Conservation (phyloP, 2,888 invertebrate genomes). For the Steinernema hermaphroditum region DNA sequence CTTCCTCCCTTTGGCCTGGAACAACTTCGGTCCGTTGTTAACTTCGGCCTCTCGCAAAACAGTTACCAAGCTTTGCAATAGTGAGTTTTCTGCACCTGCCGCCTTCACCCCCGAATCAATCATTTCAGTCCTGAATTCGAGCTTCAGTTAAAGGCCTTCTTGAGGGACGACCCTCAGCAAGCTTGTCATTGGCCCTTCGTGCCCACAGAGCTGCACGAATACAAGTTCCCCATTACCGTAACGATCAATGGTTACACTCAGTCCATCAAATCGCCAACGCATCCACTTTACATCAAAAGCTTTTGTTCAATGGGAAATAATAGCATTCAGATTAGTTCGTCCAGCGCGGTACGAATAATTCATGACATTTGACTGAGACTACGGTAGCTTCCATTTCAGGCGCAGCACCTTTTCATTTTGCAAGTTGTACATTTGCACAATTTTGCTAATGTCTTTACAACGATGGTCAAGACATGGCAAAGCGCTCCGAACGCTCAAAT, state of each 20-base stretch:
- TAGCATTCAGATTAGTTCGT: not conserved
- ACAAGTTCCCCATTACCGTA: not conserved
- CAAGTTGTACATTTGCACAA: not conserved
- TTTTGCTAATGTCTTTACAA: not conserved
- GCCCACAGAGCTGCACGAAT: not conserved
- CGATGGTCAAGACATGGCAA: not conserved
- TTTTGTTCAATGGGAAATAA: not conserved
- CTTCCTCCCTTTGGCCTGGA: not conserved
- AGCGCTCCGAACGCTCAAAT: not conserved
- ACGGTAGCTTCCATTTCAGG: constrained; percentile 16
- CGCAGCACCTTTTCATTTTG: not conserved
- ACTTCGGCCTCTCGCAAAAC: not conserved
- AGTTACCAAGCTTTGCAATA: not conserved
- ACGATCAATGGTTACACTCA: not conserved
- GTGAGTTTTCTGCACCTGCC: not conserved
- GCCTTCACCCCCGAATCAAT: not conserved
- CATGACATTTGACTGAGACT: not conserved
- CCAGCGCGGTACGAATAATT: constrained; percentile 9
- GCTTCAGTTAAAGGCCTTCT: constrained; percentile 1
- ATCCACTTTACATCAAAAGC: constrained; percentile 12
- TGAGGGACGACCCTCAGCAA: not conserved
- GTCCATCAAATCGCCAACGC: not conserved
- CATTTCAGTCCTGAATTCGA: not conserved
- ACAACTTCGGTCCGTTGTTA: not conserved
- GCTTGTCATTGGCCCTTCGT: not conserved